These are phyloP conservation scores for Thryonomys swinderianus DNA, from an alignment of 2,113 vertebrate genomes.

Conservation along the genomic window DNA sequence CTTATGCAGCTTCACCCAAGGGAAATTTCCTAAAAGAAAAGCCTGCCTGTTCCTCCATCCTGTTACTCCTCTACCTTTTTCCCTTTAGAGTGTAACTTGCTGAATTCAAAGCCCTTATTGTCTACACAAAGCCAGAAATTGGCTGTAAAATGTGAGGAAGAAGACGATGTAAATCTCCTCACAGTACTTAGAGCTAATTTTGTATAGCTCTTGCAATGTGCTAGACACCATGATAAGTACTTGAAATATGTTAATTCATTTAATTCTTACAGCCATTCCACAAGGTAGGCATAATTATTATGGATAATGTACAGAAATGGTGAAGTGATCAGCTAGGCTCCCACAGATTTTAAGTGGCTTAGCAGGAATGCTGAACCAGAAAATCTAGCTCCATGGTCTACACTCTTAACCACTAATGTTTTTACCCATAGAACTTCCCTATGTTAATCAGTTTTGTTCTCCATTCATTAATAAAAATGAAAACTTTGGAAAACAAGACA, in stretches of 20 bases:
- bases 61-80: background rate
- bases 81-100: background rate
- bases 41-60: background rate
- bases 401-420: background rate
- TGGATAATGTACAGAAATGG: background rate
- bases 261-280: background rate
- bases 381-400: background rate
- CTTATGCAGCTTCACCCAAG: background rate
- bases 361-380: background rate
- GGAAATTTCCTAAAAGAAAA: background rate
- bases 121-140: background rate
- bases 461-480: slow-evolving; percentile 21
- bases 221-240: background rate
- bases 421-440: background rate
- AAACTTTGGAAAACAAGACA: slow-evolving; percentile 39
- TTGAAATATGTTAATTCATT: background rate
- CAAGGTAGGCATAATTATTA: background rate
- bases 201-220: background rate
- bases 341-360: background rate
- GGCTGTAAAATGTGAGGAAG: background rate
- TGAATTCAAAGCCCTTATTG: background rate
- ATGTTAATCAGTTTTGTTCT: background rate
- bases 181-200: background rate
- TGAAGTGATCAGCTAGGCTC: background rate
- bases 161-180: background rate